Evolutionary conservation across 2,113 vertebrate genomes (phyloP).

Genomic region (Lophotis ruficrista): DNA sequence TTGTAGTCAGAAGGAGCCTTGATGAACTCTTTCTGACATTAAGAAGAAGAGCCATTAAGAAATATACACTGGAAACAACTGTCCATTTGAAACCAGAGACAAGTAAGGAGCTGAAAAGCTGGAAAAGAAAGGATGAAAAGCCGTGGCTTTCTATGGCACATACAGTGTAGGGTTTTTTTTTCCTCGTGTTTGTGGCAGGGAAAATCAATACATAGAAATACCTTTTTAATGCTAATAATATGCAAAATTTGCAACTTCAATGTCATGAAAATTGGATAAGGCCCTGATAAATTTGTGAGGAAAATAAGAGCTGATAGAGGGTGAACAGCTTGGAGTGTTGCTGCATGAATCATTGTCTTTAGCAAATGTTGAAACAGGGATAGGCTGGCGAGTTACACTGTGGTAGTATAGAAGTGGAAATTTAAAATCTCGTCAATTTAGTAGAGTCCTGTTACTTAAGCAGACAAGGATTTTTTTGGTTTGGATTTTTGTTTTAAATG

Average conservation of each 20-base stretch:
- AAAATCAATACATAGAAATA: background rate
- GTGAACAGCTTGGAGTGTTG: background rate
- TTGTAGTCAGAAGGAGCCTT: background rate
- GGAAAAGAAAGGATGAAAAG: background rate
- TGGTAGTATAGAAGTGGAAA: background rate
- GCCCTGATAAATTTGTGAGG: background rate
- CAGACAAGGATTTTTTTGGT: background rate
- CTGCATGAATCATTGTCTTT: background rate
- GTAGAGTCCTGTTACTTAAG: background rate
- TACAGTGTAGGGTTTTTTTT: rapidly evolving
- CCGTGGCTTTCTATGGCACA: background rate
- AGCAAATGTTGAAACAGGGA: background rate
- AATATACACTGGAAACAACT: background rate
- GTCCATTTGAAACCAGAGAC: background rate
- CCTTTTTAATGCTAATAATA: background rate
- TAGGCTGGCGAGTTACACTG: background rate
- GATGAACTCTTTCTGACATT: background rate
- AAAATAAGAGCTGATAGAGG: background rate
- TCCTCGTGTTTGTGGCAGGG: background rate
- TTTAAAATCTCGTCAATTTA: background rate
- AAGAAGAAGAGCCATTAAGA: background rate
- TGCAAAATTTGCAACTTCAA: background rate
- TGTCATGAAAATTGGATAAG: background rate
- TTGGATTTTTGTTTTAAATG: background rate
- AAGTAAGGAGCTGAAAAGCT: background rate